phyloP scores from a whole-genome alignment of 2,797 vertebrate species.

The Strix occidentalis region DNA sequence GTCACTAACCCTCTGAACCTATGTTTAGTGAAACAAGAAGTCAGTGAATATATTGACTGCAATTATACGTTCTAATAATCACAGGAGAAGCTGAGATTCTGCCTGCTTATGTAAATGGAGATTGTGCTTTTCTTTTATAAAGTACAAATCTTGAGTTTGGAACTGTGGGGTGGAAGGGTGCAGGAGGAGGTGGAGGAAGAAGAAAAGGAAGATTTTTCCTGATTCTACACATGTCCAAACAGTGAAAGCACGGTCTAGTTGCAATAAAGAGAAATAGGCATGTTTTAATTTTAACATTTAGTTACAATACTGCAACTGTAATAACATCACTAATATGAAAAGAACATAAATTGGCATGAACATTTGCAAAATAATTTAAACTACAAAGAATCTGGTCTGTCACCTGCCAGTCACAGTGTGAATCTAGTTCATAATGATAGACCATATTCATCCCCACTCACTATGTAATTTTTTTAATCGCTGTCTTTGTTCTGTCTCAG shows the following conservation, averaged over 20 bases:
- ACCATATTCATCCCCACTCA: background rate
- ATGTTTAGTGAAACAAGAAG: background rate
- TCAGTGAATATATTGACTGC: background rate
- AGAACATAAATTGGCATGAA: background rate
- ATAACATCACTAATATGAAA: background rate
- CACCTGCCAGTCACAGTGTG: conserved; percentile 10
- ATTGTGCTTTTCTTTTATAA: background rate
- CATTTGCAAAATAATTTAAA: background rate
- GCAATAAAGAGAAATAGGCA: background rate
- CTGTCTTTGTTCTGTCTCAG: conserved; percentile 35
- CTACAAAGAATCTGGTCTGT: background rate
- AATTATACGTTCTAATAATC: background rate
- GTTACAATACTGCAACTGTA: background rate
- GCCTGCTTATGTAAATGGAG: background rate
- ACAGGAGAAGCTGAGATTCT: background rate
- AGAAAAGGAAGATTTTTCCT: background rate
- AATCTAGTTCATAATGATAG: background rate
- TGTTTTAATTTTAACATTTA: background rate
- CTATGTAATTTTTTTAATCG: background rate
- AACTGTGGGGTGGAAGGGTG: background rate
- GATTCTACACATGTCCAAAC: background rate
- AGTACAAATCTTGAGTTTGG: background rate
- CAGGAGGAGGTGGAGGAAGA: background rate
- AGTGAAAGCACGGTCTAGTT: background rate
- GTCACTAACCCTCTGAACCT: background rate